Conservation (phyloP, 2,113 vertebrate species). For the Poeciliopsis turrubarensis region DNA sequence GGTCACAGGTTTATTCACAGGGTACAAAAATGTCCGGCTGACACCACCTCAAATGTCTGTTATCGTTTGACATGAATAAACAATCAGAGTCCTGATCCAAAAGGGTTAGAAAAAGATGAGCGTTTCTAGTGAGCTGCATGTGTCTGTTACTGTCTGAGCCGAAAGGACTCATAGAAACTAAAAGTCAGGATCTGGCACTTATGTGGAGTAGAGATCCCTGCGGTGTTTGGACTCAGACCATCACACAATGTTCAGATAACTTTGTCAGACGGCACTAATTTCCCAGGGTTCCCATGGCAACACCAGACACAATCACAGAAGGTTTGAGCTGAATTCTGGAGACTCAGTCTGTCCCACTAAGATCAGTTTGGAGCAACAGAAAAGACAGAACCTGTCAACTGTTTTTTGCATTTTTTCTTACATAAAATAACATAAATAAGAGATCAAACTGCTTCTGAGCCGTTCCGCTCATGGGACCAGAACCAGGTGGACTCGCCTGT, state of each 20-base stretch:
- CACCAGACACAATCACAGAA: no score
- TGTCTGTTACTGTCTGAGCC: no score
- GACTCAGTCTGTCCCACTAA: neutral
- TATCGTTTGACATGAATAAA: neutral
- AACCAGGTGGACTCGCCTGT: slow-evolving; percentile 82
- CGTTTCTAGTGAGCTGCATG: no score
- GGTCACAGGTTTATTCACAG: no score
- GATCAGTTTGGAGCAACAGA: neutral
- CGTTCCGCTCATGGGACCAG: neutral
- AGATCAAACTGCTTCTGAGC: neutral
- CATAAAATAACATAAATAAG: neutral
- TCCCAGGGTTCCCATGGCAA: neutral
- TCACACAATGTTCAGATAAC: neutral
- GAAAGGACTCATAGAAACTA: neutral
- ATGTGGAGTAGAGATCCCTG: no score
- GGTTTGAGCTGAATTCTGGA: neutral
- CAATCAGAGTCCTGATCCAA: neutral
- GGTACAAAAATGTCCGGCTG: no score
- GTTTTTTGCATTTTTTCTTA: neutral
- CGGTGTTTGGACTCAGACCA: no score
- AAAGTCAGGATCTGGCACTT: neutral
- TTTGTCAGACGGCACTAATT: neutral
- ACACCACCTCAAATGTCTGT: neutral
- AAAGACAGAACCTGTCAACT: neutral
- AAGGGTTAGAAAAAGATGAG: neutral